These are phyloP conservation scores for Hozukius guyotensis DNA, from an alignment of 2,797 vertebrate species.

Conservation along the genomic window DNA sequence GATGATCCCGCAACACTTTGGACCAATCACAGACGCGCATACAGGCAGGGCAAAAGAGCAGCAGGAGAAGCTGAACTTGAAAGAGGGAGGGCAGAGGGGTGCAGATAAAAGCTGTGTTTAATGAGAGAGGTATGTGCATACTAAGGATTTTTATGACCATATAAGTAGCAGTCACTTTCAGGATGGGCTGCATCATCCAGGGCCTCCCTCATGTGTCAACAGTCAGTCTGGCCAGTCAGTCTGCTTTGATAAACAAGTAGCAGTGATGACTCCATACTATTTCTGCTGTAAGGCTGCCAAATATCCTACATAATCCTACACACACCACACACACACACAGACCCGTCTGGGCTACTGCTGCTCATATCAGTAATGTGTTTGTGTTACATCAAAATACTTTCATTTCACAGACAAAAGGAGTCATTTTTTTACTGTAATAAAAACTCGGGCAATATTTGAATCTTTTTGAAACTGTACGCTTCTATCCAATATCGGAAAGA, in stretches of 20 bases:
- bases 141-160: conserved; percentile 86
- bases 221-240: conserved; percentile 33
- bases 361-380: background rate
- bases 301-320: background rate
- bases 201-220: conserved; percentile 64
- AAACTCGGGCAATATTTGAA: background rate
- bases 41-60: conserved; percentile 21
- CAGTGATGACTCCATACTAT: background rate
- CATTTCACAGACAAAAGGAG: background rate
- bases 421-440: background rate
- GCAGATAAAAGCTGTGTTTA: conserved; percentile 78
- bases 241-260: conserved; percentile 41
- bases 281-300: conserved; percentile 19
- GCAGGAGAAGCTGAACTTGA: conserved; percentile 66
- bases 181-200: conserved; percentile 70
- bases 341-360: background rate
- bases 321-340: background rate
- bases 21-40: conserved; percentile 67
- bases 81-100: conserved; percentile 55
- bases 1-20: background rate
- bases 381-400: background rate
- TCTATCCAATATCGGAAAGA: background rate
- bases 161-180: conserved; percentile 81
- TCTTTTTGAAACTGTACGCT: background rate
- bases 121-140: conserved; percentile 85